These are phyloP conservation scores for Dendrolimus pini DNA, from an alignment of 2,888 invertebrate species.

Conservation along the genomic window DNA sequence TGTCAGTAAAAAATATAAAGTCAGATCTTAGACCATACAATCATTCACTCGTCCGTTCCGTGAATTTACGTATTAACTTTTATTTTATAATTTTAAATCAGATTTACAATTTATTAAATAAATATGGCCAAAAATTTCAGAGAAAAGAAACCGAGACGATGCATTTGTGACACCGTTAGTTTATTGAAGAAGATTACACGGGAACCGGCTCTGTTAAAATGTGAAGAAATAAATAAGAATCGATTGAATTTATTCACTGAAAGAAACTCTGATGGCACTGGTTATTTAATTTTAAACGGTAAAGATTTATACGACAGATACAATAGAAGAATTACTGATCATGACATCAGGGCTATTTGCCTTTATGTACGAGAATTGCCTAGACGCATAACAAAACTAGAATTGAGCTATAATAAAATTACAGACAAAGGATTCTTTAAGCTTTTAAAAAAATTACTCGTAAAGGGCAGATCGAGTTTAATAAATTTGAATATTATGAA, in stretches of 20 bases:
- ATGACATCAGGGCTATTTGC: conserved; percentile 68
- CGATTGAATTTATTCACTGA: conserved; percentile 58
- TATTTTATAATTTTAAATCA: too few species aligned
- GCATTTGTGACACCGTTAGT: conserved; percentile 40
- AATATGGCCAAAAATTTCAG: conserved; percentile 4
- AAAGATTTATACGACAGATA: conserved; percentile 63
- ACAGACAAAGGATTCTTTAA: conserved; percentile 66
- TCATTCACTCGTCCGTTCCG: too few species aligned
- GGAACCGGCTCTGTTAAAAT: conserved; percentile 20
- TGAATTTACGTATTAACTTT: too few species aligned
- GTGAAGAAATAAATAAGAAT: conserved; percentile 41
- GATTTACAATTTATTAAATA: not conserved
- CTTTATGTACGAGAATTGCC: conserved; percentile 57
- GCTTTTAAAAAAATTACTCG: conserved; percentile 53
- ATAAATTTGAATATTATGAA: conserved; percentile 74
- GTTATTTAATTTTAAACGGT: conserved; percentile 67
- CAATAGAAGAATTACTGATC: conserved; percentile 55
- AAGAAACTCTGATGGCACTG: conserved; percentile 73
- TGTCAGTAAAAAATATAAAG: too few species aligned
- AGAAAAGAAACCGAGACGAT: conserved; percentile 27
- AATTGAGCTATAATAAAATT: conserved; percentile 76
- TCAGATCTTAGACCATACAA: too few species aligned
- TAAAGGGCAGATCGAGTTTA: conserved; percentile 62
- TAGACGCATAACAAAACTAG: conserved; percentile 61
- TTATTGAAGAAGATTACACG: conserved; percentile 44